These are phyloP conservation scores for Pachymerium ferrugineum DNA, from an alignment of 2,888 invertebrate species.

Conservation along the genomic window DNA sequence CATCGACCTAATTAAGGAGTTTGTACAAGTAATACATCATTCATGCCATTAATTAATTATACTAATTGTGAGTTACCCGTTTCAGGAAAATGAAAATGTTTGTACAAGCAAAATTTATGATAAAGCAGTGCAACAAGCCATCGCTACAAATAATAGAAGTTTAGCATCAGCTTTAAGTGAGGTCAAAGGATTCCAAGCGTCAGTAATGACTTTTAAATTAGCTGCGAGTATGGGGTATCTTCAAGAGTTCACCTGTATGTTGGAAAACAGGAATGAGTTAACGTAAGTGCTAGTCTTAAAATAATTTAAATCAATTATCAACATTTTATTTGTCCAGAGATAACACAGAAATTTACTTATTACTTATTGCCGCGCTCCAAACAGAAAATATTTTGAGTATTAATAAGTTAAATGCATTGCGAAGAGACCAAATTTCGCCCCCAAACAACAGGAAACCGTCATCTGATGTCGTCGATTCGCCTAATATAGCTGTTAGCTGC, in stretches of 20 bases:
- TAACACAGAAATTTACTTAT: neutral
- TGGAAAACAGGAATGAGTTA: neutral
- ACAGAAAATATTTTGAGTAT: neutral
- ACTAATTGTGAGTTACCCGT: neutral
- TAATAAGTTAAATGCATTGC: neutral
- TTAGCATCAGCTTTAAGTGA: neutral
- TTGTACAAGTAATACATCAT: neutral
- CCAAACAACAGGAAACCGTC: no score
- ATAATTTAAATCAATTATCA: neutral
- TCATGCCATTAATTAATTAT: no score
- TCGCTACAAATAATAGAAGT: neutral
- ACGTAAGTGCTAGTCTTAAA: neutral
- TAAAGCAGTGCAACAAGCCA: neutral
- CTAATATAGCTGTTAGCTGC: no score
- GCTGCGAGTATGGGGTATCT: neutral
- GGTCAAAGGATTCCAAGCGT: neutral
- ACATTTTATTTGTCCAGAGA: neutral
- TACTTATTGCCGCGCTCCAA: neutral
- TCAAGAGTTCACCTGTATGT: neutral
- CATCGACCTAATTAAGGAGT: neutral
- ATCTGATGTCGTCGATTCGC: no score
- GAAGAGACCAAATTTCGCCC: neutral
- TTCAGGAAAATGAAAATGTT: neutral
- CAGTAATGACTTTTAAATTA: neutral
- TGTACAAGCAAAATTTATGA: neutral